A percentile compares a stretch with the other conserved stretches of the same genome.
phyloP scores from a whole-genome alignment of 2,888 invertebrate species.

The Atrina japonica region DNA sequence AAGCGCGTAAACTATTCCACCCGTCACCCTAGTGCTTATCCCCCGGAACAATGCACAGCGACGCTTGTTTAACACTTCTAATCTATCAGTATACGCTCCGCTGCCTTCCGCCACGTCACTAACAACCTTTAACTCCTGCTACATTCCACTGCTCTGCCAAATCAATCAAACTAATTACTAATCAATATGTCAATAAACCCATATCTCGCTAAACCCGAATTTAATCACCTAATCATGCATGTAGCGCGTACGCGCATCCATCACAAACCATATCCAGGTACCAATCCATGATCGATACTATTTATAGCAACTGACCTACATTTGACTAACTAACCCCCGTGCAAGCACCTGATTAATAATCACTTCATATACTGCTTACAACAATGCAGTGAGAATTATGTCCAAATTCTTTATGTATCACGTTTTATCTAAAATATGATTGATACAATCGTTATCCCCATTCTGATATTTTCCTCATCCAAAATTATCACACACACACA shows the following conservation, averaged over 20 bases:
- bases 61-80: background rate
- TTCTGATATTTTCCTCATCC: no score
- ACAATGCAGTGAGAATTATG: no score
- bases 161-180: background rate
- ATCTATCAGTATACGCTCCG: background rate
- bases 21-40: background rate
- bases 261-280: background rate
- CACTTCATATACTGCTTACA: no score
- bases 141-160: background rate
- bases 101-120: conserved; percentile 1
- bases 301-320: conserved; percentile 56
- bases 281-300: conserved; percentile 39
- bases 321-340: conserved; percentile 5
- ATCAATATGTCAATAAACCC: conserved; percentile 1
- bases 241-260: conserved; percentile 6
- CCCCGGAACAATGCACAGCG: background rate
- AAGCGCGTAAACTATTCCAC: background rate
- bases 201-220: background rate
- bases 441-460: no score
- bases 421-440: no score
- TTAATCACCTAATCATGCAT: conserved; percentile 3
- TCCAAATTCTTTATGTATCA: no score
- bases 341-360: no score
- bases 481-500: no score
- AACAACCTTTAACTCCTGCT: background rate